Base-by-base conservation (phyloP, 2,888 invertebrate species). In the Acanthoscelides obtectus region DNA sequence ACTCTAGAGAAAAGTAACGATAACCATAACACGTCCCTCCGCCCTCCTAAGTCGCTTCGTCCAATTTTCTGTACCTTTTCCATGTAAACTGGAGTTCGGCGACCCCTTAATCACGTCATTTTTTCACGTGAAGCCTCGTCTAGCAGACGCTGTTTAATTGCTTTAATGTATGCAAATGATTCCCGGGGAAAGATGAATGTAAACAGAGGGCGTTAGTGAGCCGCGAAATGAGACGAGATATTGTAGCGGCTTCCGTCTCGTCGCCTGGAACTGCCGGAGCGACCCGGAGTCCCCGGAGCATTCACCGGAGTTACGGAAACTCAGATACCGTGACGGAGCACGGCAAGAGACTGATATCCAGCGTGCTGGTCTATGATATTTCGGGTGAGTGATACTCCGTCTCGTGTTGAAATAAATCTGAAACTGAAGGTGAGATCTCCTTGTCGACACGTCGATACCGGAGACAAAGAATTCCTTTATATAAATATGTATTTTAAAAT, bases 151-250 rank as follows among this genome's bases (percentile, higher is more conserved):
- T 76, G 74, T 70, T 80, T 81, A 81, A 83, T 83, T 83, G 81
- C 79, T 79, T 82, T 81, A 82, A 81, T 82, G 78, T 81, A 83
- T 83, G 83, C 82, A 82, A 83, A 83, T 82, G 79, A 81, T 81
- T 82, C 81, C 81, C 81, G 81, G 81, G 81, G 79, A 79, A 79
- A 82, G 80, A 81, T 81, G 80, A 80, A 82, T 81, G 82, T 82
- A 83, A 81, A 82, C 82, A 82, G 79, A 77, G 75, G 75, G 77
- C 79, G 82, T 82, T 82, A 82, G 81, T 82, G 82, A 82, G 81
- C 82, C 83, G 81, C 81, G 82, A 82, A 83, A 82, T 83, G 80
- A 81, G 80, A 81, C 78, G 75, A 75, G 77, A 78, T 77, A 75
- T 76, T 70, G 77, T 75, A 75, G 75, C 72, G 70, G 72, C 73